These are phyloP conservation scores for Podocnemis expansa DNA, from an alignment of 2,113 vertebrate species.

Conservation along the genomic window DNA sequence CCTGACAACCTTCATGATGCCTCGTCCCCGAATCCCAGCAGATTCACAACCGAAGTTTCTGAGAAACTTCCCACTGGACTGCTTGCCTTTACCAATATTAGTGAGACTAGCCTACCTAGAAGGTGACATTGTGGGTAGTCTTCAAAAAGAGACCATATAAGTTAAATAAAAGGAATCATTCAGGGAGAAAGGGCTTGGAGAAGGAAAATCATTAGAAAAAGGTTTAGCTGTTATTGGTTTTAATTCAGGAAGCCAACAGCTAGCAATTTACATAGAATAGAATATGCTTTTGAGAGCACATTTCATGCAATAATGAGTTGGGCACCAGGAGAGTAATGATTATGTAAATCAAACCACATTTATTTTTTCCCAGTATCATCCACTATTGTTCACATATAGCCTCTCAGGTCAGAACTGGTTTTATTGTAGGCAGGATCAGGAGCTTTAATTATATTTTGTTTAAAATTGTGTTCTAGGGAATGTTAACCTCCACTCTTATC, in stretches of 20 bases:
- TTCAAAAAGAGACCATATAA: background rate
- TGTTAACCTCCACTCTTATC: background rate
- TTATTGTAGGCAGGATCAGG: background rate
- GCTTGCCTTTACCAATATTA: background rate
- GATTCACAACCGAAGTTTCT: background rate
- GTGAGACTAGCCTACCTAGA: no score
- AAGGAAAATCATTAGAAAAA: background rate
- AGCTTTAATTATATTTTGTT: background rate
- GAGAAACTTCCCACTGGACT: background rate
- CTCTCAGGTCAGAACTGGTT: background rate
- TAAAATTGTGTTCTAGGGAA: background rate
- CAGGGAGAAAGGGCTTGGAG: background rate
- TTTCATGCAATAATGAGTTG: background rate
- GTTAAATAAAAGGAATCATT: background rate
- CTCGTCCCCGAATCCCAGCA: background rate
- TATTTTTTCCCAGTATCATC: background rate
- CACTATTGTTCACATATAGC: background rate
- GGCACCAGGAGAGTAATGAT: background rate
- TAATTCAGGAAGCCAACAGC: background rate
- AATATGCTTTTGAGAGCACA: background rate
- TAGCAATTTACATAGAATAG: background rate
- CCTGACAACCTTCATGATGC: background rate
- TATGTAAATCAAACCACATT: background rate
- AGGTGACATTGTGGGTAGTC: background rate
- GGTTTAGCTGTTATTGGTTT: background rate